Conservation (phyloP, 1,140 invertebrate species). For the Drosophila seguyi region DNA sequence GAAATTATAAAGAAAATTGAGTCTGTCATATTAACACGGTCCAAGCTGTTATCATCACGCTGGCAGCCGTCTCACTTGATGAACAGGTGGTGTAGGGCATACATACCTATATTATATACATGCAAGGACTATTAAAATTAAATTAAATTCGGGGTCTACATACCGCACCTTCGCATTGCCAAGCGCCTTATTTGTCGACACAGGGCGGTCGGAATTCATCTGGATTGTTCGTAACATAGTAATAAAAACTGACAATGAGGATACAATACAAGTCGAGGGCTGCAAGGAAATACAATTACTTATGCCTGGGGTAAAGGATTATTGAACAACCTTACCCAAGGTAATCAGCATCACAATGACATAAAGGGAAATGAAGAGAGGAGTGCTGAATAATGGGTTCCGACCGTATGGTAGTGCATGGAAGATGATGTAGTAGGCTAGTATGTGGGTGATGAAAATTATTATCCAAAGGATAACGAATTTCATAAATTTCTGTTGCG, state of each 20-base stretch:
- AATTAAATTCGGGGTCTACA: background rate
- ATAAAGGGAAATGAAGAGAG: slow-evolving; percentile 5
- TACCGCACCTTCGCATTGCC: too few relatives aligned
- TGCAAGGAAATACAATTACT: slow-evolving; percentile 6
- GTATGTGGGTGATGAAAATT: slow-evolving; percentile 28
- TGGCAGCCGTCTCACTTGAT: slow-evolving; percentile 1
- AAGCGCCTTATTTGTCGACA: slow-evolving; percentile 13
- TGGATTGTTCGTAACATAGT: slow-evolving; percentile 22
- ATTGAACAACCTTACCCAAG: slow-evolving; percentile 8
- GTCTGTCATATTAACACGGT: slow-evolving; percentile 70
- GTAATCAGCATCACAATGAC: slow-evolving; percentile 1
- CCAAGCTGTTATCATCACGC: slow-evolving; percentile 11
- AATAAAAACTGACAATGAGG: slow-evolving; percentile 14
- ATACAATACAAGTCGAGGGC: slow-evolving; percentile 25
- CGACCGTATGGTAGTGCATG: slow-evolving; percentile 3
- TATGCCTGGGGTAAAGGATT: background rate
- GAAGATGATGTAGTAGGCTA: slow-evolving; percentile 39
- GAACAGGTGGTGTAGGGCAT: slow-evolving; percentile 9
- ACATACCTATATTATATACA: background rate
- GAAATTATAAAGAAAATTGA: slow-evolving; percentile 80
- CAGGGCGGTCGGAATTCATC: slow-evolving; percentile 1
- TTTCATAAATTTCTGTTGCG: slow-evolving; percentile 3
- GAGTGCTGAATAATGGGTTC: slow-evolving; percentile 18
- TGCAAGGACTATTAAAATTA: background rate
- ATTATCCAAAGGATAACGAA: slow-evolving; percentile 23